Percentiles rank a stretch among this genome's conserved stretches.
Conservation (phyloP, 2,797 vertebrate genomes). For the Nyctalus aviator region DNA sequence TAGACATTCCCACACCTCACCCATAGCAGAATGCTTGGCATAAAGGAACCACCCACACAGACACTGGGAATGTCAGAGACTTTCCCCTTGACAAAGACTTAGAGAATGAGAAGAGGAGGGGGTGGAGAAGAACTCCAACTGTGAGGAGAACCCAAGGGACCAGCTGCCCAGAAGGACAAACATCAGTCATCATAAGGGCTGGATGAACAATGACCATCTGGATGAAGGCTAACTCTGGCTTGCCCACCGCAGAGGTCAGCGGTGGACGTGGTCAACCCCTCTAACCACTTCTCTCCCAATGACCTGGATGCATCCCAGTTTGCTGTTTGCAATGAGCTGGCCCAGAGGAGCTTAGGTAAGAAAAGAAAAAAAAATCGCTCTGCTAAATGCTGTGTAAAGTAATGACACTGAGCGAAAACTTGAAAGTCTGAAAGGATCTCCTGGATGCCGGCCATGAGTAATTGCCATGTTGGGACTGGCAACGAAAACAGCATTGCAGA, state of each 20-base stretch:
- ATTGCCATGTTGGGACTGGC: conserved; percentile 80
- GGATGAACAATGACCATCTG: background rate
- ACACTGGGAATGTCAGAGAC: background rate
- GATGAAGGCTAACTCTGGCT: background rate
- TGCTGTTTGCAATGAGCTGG: conserved; percentile 43
- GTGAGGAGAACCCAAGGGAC: background rate
- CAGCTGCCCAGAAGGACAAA: conserved; percentile 7
- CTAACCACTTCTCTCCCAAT: background rate
- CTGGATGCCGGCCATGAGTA: conserved; percentile 72
- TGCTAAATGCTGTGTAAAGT: conserved; percentile 55
- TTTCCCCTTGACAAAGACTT: background rate
- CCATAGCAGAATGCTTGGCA: background rate
- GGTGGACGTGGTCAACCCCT: background rate
- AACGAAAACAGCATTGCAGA: conserved; percentile 71
- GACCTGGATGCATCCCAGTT: conserved; percentile 10
- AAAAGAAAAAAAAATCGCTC: background rate
- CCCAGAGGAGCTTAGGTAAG: background rate
- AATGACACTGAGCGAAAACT: conserved; percentile 67
- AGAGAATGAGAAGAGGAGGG: background rate
- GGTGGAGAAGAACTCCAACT: background rate
- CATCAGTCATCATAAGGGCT: background rate
- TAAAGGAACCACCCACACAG: background rate
- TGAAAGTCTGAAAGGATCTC: conserved; percentile 69
- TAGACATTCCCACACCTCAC: conserved; percentile 5
- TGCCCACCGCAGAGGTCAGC: background rate